Evolutionary conservation across 2,797 vertebrate genomes (phyloP).

Genomic region (Coilia nasus): DNA sequence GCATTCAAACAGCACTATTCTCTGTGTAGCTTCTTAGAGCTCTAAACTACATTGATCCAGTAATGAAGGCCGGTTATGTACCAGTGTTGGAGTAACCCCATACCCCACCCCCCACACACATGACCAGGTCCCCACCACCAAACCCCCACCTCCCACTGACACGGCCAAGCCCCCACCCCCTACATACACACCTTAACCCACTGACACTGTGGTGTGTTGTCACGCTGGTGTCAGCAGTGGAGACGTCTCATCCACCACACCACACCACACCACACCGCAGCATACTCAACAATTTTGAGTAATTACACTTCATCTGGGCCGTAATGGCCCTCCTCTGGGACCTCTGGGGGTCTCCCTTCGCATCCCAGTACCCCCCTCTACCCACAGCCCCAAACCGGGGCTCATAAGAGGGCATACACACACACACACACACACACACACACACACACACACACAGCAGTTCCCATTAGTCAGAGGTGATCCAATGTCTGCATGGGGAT

Average conservation of each 20-base stretch:
- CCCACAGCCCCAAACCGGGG: neutral
- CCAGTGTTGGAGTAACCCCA: neutral
- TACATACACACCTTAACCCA: neutral
- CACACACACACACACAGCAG: too few relatives aligned
- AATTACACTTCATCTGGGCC: constrained; percentile 79
- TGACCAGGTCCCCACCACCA: neutral
- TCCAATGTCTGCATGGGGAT: too few relatives aligned
- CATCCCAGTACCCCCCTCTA: constrained; percentile 36
- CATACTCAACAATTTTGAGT: constrained; percentile 71
- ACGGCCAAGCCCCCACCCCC: constrained; percentile 51
- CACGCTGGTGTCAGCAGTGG: neutral
- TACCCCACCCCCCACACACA: too few relatives aligned
- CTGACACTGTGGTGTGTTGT: neutral
- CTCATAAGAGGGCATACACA: neutral
- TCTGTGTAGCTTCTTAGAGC: neutral
- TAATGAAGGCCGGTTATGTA: neutral
- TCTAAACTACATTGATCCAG: neutral
- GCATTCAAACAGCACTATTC: too few relatives aligned
- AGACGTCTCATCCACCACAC: neutral
- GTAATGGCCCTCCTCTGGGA: constrained; percentile 76
- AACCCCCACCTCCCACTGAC: constrained; percentile 52
- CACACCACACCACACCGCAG: constrained; percentile 56
- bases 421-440: too few relatives aligned
- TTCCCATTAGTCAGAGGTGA: too few relatives aligned
- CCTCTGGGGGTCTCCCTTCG: constrained; percentile 46